Percentiles rank a stretch among this genome's conserved stretches.
phyloP scores from a whole-genome alignment of 2,113 vertebrate species.

The Catharus bicknelli region DNA sequence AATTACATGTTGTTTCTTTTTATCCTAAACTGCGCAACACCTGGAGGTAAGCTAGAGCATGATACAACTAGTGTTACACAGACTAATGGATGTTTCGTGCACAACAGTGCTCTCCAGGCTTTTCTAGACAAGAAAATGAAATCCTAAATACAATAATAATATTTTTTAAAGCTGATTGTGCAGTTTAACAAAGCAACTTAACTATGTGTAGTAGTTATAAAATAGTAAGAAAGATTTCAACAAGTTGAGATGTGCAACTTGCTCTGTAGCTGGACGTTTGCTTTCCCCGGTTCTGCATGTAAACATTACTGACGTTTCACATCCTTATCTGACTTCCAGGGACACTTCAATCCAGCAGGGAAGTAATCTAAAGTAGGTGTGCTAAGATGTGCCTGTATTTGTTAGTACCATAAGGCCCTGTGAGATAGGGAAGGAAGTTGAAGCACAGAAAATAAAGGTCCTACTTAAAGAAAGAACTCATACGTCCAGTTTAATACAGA shows the following conservation, averaged over 20 bases:
- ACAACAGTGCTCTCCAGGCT: neutral
- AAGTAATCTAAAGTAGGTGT: neutral
- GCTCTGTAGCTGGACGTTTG: neutral
- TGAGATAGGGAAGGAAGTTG: neutral
- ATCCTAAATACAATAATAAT: neutral
- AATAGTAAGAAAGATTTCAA: neutral
- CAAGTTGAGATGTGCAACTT: neutral
- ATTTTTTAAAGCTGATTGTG: neutral
- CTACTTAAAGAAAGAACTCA: neutral
- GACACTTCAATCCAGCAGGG: neutral
- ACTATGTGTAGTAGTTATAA: neutral
- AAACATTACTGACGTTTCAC: neutral
- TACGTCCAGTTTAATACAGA: neutral
- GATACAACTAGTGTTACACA: rapidly evolving
- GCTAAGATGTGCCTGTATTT: neutral
- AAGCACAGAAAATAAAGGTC: neutral
- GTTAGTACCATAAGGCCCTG: neutral
- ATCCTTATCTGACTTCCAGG: neutral
- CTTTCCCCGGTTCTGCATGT: neutral
- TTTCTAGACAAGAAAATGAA: neutral
- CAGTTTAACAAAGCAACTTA: neutral
- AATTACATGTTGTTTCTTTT: neutral
- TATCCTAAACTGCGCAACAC: neutral
- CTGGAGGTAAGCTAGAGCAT: neutral
- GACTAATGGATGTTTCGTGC: neutral